Evolutionary conservation across 2,888 invertebrate genomes (phyloP), one percentile per base, ranked within the genome.

Genomic region (Caenorhabditis sp.): DNA sequence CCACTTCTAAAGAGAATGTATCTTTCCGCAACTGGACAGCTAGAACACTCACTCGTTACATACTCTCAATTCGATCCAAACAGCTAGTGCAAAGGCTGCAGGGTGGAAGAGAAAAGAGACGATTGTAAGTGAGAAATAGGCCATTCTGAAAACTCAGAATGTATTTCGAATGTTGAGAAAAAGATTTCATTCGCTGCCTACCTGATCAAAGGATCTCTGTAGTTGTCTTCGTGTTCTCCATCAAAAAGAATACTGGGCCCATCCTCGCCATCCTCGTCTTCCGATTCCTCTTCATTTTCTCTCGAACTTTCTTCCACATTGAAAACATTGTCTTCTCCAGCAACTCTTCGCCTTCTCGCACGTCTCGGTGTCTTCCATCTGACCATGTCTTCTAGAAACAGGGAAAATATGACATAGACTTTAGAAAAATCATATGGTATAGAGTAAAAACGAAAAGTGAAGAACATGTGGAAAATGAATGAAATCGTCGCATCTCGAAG

Each of bases 401-500:
- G 28, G 26, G 4, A 19, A 19, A 19, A 19, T 14, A 44, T 19
- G n/a, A 47, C 19, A 5, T 19, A 0, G 19, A 47, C 19, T n/a
- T n/a, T 10, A 6, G 35, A 35, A 44, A 19, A 38, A 38, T 10
- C 8, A 16, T 26, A 26, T 22, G 26, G n/a, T 24, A 41, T 14
- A 54, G 44, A 54, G 35, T 26, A 31, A 47, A 35, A 26, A 38
- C n/a, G 22, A n/a, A 31, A 44, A 7, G 41, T n/a, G 22, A 49
- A 75, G 56, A 75, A 63, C 64, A 66, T 38, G 72, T 49, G 19
- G 47, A 49, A 47, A 38, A 31, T 58, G 56, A 69, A 41, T 41
- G 58, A 63, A 61, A 73, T 73, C 63, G 64, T 63, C 73, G 73
- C 26, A 61, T 73, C 73, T 73, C 49, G 73, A 51, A 74, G 61